phyloP scores from a whole-genome alignment of 2,888 invertebrate genomes.

The Erebia aethiops region DNA sequence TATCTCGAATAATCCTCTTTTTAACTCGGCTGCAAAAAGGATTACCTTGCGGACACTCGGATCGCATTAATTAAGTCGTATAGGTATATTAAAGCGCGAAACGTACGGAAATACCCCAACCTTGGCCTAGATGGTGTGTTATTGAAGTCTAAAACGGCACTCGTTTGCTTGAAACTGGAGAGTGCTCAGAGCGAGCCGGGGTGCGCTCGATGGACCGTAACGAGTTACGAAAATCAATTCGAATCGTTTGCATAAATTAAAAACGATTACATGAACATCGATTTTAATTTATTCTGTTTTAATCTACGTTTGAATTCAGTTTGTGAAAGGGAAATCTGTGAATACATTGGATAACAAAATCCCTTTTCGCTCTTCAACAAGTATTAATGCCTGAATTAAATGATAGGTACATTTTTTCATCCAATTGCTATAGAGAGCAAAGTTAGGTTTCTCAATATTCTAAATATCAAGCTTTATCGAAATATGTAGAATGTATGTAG shows the following conservation, averaged over 20 bases:
- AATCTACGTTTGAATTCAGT: background rate
- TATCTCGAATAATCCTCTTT: slow-evolving; percentile 8
- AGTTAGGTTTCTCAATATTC: too few species aligned
- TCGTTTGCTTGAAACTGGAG: slow-evolving; percentile 45
- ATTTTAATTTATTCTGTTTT: slow-evolving; percentile 2
- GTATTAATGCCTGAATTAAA: too few species aligned
- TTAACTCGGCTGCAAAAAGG: background rate
- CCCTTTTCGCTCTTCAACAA: background rate
- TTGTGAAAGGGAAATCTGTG: background rate
- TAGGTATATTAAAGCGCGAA: slow-evolving; percentile 25
- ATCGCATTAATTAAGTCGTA: slow-evolving; percentile 24
- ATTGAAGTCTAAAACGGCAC: slow-evolving; percentile 48
- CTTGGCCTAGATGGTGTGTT: slow-evolving; percentile 49
- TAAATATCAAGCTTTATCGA: too few species aligned
- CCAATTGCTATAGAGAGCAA: too few species aligned
- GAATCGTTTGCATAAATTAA: slow-evolving; percentile 33
- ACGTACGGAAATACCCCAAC: slow-evolving; percentile 45
- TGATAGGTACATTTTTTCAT: background rate
- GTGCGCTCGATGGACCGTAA: slow-evolving; percentile 42
- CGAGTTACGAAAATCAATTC: slow-evolving; percentile 45
- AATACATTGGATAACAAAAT: background rate
- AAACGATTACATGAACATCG: slow-evolving; percentile 18
- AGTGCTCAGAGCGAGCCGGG: slow-evolving; percentile 35
- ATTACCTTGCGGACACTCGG: slow-evolving; percentile 4
- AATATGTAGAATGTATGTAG: too few species aligned